These are phyloP conservation scores for Scaptodrosophila latifasciaeformis DNA, from an alignment of 2,888 invertebrate species.

Conservation along the genomic window DNA sequence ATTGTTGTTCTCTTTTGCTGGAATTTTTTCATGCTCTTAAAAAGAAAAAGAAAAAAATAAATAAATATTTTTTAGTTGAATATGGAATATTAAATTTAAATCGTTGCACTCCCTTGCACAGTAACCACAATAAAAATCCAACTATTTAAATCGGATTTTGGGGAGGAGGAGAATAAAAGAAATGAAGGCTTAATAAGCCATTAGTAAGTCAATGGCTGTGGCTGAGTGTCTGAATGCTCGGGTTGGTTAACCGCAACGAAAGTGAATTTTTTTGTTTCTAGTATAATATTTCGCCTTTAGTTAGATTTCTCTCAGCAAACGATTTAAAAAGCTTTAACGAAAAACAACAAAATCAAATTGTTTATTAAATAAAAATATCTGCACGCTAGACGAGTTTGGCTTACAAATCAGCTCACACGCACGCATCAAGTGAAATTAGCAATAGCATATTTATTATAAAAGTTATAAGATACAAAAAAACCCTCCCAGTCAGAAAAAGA, in stretches of 20 bases:
- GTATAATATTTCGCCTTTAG: slow-evolving; percentile 14
- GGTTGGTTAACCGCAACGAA: slow-evolving; percentile 65
- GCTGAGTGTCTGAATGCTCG: slow-evolving; percentile 12
- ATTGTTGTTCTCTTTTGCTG: too few relatives aligned
- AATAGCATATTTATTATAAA: slow-evolving; percentile 9
- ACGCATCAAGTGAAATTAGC: slow-evolving; percentile 60
- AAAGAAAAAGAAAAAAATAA: too few relatives aligned
- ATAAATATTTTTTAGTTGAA: too few relatives aligned
- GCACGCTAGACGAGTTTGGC: slow-evolving; percentile 50
- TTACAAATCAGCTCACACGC: slow-evolving; percentile 41
- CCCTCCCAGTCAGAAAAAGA: too few relatives aligned
- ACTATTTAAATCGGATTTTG: too few relatives aligned
- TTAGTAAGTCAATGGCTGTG: slow-evolving; percentile 40
- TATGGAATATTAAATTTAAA: slow-evolving; percentile 12
- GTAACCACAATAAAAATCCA: slow-evolving; percentile 49
- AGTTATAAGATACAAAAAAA: slow-evolving; percentile 23
- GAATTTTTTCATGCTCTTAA: too few relatives aligned
- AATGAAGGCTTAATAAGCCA: slow-evolving; percentile 65
- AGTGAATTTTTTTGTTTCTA: slow-evolving; percentile 47
- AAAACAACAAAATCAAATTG: slow-evolving; percentile 17
- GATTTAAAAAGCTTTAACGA: slow-evolving; percentile 10
- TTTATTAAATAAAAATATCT: slow-evolving; percentile 52
- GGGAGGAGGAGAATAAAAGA: too few relatives aligned
- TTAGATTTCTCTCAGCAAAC: slow-evolving; percentile 48
- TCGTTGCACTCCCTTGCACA: slow-evolving; percentile 53